These are phyloP conservation scores for Pinctada fucata DNA, from an alignment of 2,888 invertebrate genomes.

Conservation along the genomic window DNA sequence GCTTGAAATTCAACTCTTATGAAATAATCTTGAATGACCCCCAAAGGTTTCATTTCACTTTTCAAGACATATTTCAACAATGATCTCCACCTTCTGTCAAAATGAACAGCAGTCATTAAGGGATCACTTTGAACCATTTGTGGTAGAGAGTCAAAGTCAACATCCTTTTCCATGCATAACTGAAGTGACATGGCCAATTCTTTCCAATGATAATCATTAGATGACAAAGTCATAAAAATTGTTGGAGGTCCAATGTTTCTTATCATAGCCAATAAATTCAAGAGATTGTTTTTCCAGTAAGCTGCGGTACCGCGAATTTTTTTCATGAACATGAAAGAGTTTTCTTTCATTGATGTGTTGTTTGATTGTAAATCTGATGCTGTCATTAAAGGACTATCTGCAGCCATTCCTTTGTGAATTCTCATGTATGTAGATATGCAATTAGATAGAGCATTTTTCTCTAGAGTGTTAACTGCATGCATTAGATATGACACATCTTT, in stretches of 20 bases:
- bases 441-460: constrained; percentile 26
- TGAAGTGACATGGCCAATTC: constrained; percentile 42
- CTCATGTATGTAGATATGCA: constrained; percentile 38
- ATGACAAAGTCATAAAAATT: constrained; percentile 45
- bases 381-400: background rate
- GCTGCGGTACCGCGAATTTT: constrained; percentile 46
- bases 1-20: constrained; percentile 41
- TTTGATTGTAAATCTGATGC: background rate
- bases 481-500: constrained; percentile 40
- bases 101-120: constrained; percentile 36
- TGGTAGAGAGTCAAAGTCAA: constrained; percentile 9
- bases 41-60: constrained; percentile 30
- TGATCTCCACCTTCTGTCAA: constrained; percentile 39
- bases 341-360: constrained; percentile 30
- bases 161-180: constrained; percentile 3
- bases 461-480: constrained; percentile 33
- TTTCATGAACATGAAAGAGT: constrained; percentile 55
- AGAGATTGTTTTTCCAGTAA: constrained; percentile 40
- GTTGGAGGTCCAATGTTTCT: constrained; percentile 30
- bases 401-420: constrained; percentile 9
- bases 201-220: constrained; percentile 48
- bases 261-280: constrained; percentile 42
- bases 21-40: constrained; percentile 36
- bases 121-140: constrained; percentile 35
- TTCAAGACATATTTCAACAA: constrained; percentile 37